Evolutionary conservation across 1,140 invertebrate genomes (phyloP).

Genomic region (Halesus radiatus): DNA sequence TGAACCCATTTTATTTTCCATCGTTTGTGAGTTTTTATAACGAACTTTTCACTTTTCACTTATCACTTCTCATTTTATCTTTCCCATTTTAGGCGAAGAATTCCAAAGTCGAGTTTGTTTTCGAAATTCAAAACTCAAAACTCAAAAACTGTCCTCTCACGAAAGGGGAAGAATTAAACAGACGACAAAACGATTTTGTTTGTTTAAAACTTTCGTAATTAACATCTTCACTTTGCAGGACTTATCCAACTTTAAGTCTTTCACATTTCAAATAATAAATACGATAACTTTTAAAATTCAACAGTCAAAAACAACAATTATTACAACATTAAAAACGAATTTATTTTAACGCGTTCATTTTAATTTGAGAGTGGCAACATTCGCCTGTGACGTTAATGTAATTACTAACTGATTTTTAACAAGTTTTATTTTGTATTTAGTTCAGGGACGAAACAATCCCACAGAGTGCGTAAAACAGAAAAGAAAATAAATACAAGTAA

Average conservation of each 20-base stretch:
- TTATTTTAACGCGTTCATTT: no score
- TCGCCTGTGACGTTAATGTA: no score
- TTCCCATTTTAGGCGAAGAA: constrained; percentile 10
- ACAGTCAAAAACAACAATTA: no score
- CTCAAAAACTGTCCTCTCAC: background rate
- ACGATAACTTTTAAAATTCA: no score
- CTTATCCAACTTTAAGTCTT: constrained; percentile 5
- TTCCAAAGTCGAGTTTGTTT: background rate
- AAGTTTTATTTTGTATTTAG: no score
- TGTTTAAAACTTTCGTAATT: constrained; percentile 30
- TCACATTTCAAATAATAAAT: constrained; percentile 31
- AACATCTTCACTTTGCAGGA: constrained; percentile 16
- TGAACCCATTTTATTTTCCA: constrained; percentile 17
- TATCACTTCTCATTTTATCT: constrained; percentile 17
- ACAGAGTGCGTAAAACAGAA: background rate
- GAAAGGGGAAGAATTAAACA: background rate
- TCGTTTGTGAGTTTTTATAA: background rate
- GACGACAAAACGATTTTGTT: constrained; percentile 11
- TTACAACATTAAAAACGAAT: no score
- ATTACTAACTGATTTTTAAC: no score
- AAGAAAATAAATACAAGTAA: background rate
- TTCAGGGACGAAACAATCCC: background rate
- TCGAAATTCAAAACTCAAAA: constrained; percentile 8
- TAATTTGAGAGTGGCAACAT: no score
- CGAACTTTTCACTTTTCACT: constrained; percentile 25